A percentile compares a stretch with the other conserved stretches of the same genome.
Conservation (phyloP, 2,888 invertebrate genomes). For the Melolontha melolontha region DNA sequence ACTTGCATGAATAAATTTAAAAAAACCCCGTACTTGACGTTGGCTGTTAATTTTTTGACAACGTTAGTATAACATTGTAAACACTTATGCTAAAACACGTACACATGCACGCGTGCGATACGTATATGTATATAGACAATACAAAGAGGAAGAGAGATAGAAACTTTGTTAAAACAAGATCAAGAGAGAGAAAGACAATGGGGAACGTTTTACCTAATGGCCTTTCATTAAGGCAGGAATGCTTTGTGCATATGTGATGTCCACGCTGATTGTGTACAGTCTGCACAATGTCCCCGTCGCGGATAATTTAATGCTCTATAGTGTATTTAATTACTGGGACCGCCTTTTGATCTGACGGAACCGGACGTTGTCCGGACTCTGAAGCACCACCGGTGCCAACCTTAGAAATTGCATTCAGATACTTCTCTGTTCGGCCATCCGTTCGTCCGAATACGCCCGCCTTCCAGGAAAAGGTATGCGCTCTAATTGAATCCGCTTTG, state of each 20-base stretch:
- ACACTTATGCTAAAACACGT: no score
- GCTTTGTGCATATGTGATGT: conserved; percentile 66
- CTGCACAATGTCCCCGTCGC: conserved; percentile 55
- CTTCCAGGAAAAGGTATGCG: conserved; percentile 47
- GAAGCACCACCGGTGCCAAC: conserved; percentile 57
- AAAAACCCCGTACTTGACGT: no score
- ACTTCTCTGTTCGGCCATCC: conserved; percentile 33
- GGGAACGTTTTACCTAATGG: conserved; percentile 65
- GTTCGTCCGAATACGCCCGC: conserved; percentile 7
- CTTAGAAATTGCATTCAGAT: conserved; percentile 57
- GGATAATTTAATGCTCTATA: conserved; percentile 65
- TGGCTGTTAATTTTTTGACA: no score
- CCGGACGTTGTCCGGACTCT: conserved; percentile 61
- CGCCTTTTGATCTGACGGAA: conserved; percentile 62
- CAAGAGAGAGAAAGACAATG: background rate
- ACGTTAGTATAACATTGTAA: no score
- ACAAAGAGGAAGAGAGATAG: no score
- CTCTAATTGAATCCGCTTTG: conserved; percentile 55
- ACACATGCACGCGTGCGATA: no score
- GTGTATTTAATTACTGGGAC: conserved; percentile 64
- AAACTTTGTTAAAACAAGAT: background rate
- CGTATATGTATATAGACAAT: no score
- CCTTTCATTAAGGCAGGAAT: conserved; percentile 65
- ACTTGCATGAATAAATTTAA: no score
- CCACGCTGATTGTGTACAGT: conserved; percentile 63